Conservation (phyloP, 2,888 invertebrate species). For the Volucella bombylans region DNA sequence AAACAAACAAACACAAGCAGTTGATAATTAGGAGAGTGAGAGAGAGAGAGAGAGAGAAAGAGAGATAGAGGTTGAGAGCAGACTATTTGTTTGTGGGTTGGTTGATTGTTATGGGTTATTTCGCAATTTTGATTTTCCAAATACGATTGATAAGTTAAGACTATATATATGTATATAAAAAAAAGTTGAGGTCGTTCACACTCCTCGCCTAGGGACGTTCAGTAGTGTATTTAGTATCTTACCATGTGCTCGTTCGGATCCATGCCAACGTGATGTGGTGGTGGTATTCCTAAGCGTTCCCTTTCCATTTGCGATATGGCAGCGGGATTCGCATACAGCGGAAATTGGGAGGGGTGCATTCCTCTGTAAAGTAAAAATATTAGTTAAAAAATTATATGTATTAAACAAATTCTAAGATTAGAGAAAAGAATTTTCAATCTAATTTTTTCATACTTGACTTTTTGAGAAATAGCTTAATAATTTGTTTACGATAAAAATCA, state of each 20-base stretch:
- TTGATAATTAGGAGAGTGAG: conserved; percentile 21
- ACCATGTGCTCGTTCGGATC: conserved; percentile 95
- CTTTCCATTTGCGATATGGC: conserved; percentile 92
- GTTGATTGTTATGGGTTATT: conserved; percentile 75
- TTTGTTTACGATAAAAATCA: too few species aligned
- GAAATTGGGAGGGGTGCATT: conserved; percentile 86
- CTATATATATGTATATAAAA: conserved; percentile 49
- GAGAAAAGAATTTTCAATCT: neutral
- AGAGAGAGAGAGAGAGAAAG: neutral
- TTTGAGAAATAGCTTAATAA: too few species aligned
- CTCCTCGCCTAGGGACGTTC: conserved; percentile 78
- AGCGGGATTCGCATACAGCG: conserved; percentile 89
- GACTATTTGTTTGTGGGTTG: conserved; percentile 48
- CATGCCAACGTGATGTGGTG: conserved; percentile 84
- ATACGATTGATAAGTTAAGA: conserved; percentile 80
- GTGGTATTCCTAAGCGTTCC: conserved; percentile 92
- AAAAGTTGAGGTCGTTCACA: conserved; percentile 67
- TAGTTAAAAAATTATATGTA: neutral
- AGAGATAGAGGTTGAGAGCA: conserved; percentile 2
- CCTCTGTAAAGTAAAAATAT: conserved; percentile 81
- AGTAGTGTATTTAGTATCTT: conserved; percentile 76
- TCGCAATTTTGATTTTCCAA: conserved; percentile 80
- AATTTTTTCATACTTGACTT: too few species aligned
- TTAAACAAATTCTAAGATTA: neutral
- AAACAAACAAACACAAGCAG: conserved; percentile 42